phyloP scores from a whole-genome alignment of 2,888 invertebrate species.

The Azorinus chamasolen region DNA sequence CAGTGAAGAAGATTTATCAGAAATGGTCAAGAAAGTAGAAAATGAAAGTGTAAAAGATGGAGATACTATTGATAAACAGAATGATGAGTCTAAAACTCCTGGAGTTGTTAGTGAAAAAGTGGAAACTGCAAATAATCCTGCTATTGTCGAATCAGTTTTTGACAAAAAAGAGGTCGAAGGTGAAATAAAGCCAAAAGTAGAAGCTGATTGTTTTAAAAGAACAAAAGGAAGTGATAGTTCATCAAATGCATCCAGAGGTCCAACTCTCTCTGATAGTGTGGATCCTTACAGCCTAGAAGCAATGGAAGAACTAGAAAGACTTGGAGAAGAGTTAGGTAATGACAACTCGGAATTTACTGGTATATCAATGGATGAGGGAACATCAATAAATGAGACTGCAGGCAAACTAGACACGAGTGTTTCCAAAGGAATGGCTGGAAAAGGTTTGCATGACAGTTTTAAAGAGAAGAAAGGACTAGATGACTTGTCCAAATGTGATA shows the following conservation, averaged over 20 bases:
- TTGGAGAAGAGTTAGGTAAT: constrained; percentile 70
- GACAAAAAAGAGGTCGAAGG: not conserved
- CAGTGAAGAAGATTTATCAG: constrained; percentile 54
- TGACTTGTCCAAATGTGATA: constrained; percentile 38
- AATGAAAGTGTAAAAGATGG: not conserved
- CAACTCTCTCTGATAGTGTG: constrained; percentile 55
- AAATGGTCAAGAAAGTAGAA: not conserved
- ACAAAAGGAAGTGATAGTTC: constrained; percentile 32
- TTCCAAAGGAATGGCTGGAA: constrained; percentile 16
- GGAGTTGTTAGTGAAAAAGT: constrained; percentile 2
- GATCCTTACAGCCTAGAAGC: constrained; percentile 82
- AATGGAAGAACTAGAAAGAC: constrained; percentile 83
- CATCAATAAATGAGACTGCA: not conserved
- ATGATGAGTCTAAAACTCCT: not conserved
- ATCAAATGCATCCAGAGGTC: constrained; percentile 39
- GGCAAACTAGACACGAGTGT: constrained; percentile 6
- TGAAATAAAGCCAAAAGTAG: not conserved
- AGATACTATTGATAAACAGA: constrained; percentile 1
- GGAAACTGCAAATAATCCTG: not conserved
- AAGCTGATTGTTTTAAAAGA: not conserved
- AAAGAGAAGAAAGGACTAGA: constrained; percentile 37
- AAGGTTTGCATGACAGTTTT: constrained; percentile 22
- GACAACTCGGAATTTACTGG: constrained; percentile 60
- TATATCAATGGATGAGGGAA: constrained; percentile 53
- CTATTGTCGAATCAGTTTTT: not conserved